phyloP scores from a whole-genome alignment of 1,140 invertebrate species.

The Ceratoteleas bidentatus region DNA sequence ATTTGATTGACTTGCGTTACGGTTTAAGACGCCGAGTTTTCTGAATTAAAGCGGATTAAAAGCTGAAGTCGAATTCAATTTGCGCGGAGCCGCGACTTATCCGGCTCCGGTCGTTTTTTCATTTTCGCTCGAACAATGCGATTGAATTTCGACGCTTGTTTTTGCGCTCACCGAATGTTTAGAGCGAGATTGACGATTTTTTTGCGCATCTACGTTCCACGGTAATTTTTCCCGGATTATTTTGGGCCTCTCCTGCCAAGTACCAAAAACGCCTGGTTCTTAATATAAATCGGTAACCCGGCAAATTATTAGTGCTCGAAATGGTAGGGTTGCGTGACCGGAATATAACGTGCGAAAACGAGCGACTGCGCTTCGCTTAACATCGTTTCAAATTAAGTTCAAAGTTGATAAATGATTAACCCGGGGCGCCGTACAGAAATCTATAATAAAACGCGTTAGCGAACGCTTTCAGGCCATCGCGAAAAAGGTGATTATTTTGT shows the following conservation, averaged over 20 bases:
- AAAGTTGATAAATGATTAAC: constrained; percentile 46
- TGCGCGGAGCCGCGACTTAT: constrained; percentile 13
- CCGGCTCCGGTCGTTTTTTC: neutral
- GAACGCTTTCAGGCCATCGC: constrained; percentile 4
- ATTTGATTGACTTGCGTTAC: constrained; percentile 64
- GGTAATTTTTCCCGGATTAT: too few species aligned
- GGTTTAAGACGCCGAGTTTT: constrained; percentile 15
- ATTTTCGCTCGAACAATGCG: neutral
- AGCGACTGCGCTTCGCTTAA: constrained; percentile 27
- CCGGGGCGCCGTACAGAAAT: constrained; percentile 12
- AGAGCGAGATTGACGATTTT: too few species aligned
- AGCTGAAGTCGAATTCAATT: constrained; percentile 24
- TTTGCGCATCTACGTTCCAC: too few species aligned
- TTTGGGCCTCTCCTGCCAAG: too few species aligned
- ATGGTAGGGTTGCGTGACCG: constrained; percentile 35
- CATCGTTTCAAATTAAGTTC: constrained; percentile 30
- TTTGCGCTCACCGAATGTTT: too few species aligned
- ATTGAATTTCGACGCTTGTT: too few species aligned
- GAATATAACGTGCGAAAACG: constrained; percentile 41
- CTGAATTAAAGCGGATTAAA: constrained; percentile 25
- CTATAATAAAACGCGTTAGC: constrained; percentile 25
- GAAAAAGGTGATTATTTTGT: neutral
- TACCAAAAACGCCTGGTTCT: neutral
- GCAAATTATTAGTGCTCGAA: constrained; percentile 44
- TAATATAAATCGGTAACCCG: constrained; percentile 27